Base-by-base conservation (phyloP, 2,888 invertebrate species). In the Lasius fuliginosus region DNA sequence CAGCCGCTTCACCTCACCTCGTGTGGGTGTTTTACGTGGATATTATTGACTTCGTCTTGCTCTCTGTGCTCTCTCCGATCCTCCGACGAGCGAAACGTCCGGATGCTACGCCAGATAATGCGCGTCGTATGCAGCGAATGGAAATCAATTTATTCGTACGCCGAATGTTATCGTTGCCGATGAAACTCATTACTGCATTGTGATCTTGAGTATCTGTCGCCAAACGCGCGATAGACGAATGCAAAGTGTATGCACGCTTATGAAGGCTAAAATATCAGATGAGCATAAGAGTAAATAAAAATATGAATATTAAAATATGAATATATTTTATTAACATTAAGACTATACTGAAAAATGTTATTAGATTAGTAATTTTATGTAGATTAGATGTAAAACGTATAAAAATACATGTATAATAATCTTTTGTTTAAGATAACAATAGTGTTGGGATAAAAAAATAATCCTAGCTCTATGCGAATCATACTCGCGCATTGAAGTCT, bases 1-100 rank as follows among this genome's bases (percentile, higher is more conserved):
- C 85, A 82, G 88, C 87, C 84, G 86, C 82, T 86, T 81, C 84
- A 76, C 77, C 87, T 79, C 82, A 75, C 46, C 71, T 81, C 84
- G 91, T 88, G 93, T 93, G 92, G 93, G 93, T 90, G 92, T 91
- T 92, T 81, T 92, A 92, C 92, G 91, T 86, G 89, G 89, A 92
- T 92, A 92, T 92, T 92, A 92, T 90, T 91, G 89, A 90, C 92
- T 89, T 75, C 62, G 85, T 85, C 84, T 83, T 73, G 74, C 83
- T 86, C 88, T 84, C 85, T 86, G 74, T 23, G 69, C 76, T 83
- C 58, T 42, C 56, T 64, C 69, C 23, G 23, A 69, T 71, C 56
- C 40, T 60, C 53, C 27, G 53, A 49, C 68, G 40, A 27, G 46
- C 62, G 49, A 23, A 64, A 81, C n/a, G 62, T 67, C 53, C 30